Conservation (phyloP, 2,888 invertebrate genomes). For the Eupithecia pulchellata region DNA sequence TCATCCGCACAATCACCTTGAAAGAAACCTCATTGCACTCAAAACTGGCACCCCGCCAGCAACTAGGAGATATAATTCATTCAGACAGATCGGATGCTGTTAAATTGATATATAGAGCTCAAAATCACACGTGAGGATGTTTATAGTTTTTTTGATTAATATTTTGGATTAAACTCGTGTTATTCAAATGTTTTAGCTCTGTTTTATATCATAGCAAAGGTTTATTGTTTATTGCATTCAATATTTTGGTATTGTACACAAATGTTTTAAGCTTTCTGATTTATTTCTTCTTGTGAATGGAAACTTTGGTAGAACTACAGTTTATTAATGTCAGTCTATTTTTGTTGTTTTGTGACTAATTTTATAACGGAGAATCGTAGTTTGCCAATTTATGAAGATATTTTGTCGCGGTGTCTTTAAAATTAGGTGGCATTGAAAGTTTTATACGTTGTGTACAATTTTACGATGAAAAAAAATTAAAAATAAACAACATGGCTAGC, state of each 20-base stretch:
- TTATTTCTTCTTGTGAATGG: constrained; percentile 10
- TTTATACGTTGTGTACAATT: constrained; percentile 3
- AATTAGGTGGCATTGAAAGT: constrained; percentile 4
- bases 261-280: constrained; percentile 1
- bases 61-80: constrained; percentile 36
- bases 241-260: background rate
- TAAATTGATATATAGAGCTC: constrained; percentile 43
- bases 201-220: background rate
- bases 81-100: constrained; percentile 44
- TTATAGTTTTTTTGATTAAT: constrained; percentile 36
- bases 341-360: background rate
- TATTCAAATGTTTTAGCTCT: constrained; percentile 25
- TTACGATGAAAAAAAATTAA: background rate
- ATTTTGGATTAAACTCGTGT: constrained; percentile 23
- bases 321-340: constrained; percentile 1
- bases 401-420: background rate
- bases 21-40: constrained; percentile 31
- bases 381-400: constrained; percentile 12
- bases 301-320: background rate
- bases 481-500: background rate
- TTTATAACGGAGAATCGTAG: constrained; percentile 8
- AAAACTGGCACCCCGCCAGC: constrained; percentile 36
- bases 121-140: constrained; percentile 24
- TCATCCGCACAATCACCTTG: constrained; percentile 22
- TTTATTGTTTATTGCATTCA: background rate